A percentile compares a stretch with the other conserved stretches of the same genome.
phyloP scores from a whole-genome alignment of 1,140 invertebrate species.

The Parapsyche elsis region DNA sequence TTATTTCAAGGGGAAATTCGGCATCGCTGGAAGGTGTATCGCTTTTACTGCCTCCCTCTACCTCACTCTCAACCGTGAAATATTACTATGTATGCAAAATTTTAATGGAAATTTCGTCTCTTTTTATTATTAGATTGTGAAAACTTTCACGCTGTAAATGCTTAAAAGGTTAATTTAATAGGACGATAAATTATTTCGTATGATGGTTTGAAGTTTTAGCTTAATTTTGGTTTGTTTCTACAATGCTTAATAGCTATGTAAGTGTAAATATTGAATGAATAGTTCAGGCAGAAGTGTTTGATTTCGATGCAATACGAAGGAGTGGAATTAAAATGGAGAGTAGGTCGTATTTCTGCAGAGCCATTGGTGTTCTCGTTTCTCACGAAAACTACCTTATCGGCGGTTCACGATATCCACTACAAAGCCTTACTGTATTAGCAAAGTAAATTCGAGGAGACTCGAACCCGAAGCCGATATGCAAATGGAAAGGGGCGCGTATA shows the following conservation, averaged over 20 bases:
- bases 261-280: too few species aligned
- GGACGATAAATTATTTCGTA: too few species aligned
- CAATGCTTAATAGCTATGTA: too few species aligned
- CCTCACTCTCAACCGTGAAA: too few species aligned
- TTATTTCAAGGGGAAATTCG: background rate
- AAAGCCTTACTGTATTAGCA: background rate
- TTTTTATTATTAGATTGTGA: background rate
- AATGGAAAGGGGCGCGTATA: background rate
- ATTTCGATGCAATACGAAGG: background rate
- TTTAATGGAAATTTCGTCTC: conserved; percentile 32
- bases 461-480: conserved; percentile 9
- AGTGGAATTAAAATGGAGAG: conserved; percentile 3
- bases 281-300: too few species aligned
- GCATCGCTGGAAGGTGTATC: conserved; percentile 47
- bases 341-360: background rate
- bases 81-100: conserved; percentile 41
- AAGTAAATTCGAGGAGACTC: conserved; percentile 7
- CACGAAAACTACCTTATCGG: conserved; percentile 21
- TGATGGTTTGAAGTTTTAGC: too few species aligned
- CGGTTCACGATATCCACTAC: conserved; percentile 5
- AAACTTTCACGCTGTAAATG: background rate
- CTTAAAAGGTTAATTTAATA: too few species aligned
- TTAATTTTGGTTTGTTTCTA: too few species aligned
- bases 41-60: conserved; percentile 43
- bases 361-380: conserved; percentile 8